Conservation (phyloP, 2,797 vertebrate genomes). For the Rhinoraja longicauda region DNA sequence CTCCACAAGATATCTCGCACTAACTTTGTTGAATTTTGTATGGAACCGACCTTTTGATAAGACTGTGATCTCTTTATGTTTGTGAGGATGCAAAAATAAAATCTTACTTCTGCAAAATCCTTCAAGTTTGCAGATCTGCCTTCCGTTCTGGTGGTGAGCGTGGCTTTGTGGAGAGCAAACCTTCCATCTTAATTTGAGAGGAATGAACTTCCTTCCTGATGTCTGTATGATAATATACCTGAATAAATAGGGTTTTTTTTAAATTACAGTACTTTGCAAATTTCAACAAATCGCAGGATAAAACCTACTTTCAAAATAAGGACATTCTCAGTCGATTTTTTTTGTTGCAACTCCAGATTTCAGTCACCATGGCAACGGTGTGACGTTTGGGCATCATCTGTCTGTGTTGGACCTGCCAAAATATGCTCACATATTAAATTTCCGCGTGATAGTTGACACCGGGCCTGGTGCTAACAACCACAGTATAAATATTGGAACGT, state of each 20-base stretch:
- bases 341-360: constrained; percentile 22
- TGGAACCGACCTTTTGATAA: constrained; percentile 16
- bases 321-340: neutral
- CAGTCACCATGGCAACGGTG: constrained; percentile 12
- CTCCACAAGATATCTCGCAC: constrained; percentile 27
- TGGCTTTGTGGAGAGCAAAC: neutral
- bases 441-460: neutral
- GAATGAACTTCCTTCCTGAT: neutral
- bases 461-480: neutral
- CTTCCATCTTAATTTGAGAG: neutral
- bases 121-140: constrained; percentile 10
- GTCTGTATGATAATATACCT: too few species aligned
- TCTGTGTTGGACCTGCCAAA: constrained; percentile 9
- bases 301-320: neutral
- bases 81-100: constrained; percentile 22
- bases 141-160: neutral
- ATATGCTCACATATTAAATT: constrained; percentile 33
- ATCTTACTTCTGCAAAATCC: neutral
- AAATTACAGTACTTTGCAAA: neutral
- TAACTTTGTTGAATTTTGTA: constrained; percentile 36
- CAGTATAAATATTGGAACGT: neutral
- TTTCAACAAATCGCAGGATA: neutral
- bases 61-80: neutral
- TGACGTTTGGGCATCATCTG: constrained; percentile 26
- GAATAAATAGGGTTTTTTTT: neutral